Evolutionary conservation across 2,113 vertebrate species (phyloP), one percentile per base, ranked within the genome.

Genomic region (Gambusia affinis): DNA sequence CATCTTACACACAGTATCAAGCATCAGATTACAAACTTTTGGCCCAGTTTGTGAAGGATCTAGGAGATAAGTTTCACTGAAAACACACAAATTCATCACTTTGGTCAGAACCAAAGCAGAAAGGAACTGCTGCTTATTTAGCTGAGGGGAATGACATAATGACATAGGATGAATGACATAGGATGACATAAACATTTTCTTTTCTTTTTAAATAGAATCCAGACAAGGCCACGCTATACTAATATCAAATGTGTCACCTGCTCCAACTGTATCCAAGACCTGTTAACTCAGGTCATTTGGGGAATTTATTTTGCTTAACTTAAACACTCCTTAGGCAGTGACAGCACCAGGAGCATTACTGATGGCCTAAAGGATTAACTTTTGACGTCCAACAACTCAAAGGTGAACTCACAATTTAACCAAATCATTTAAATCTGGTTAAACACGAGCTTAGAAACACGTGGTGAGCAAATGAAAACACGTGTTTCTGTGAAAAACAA

Each of bases 21-120:
- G 14, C 44, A 35, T 35, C 24, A 35, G 22, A 30, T 70, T 64
- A 29, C 62, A 82, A 71, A 77, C 72, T 17, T 44, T 2, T 42
- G 63, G 8, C 51, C 19, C 51, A 54, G 51, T 24, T 24, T 54
- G 24, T n/a, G n/a, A 22, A 54, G 51, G 5, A n/a, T 8, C 51
- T 54, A 47, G 42, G 44, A 47, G 15, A 47, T 47, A 17, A 15
- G 8, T 24, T 8, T 54, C 0, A 7, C 8, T 51, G 47, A 4
- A 51, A 51, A 51, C 1, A 8, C 19, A 51, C 14, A 22, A 4
- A 42, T 15, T 22, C 47, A 19, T 51, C 47, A 51, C 15, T 7
- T 54, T 54, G 15, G 51, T 7, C 4, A 54, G 22, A 54, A 54
- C 2, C 51, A 54, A 24, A 54, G 51, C 51, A 54, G 22, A 54